Base-by-base conservation (phyloP, 2,797 vertebrate species). In the Aratinga solstitialis region DNA sequence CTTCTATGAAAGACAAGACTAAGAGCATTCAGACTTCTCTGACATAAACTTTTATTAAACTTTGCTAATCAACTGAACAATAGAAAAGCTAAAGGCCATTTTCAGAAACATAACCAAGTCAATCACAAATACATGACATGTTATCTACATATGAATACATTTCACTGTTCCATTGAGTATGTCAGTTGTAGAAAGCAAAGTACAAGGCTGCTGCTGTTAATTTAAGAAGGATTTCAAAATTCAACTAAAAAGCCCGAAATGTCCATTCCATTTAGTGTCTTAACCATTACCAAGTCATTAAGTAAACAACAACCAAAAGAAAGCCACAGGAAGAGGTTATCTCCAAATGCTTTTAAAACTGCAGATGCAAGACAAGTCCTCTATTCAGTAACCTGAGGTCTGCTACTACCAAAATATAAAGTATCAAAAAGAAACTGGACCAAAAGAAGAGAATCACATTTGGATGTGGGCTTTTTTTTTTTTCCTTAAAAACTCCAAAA, bases 201-300 rank as follows among this genome's bases (percentile, higher is more conserved):
- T 14, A 84, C 22, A 69, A 78, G 48, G 54, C 45, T 81, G 65
- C 58, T 78, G 40, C 27, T 50, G 61, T 43, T 90, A 83, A 81
- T 91, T 87, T 66, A 68, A 94, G 36, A 50, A 88, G 32, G 54
- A 87, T 92, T 95, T 91, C 8, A 93, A 91, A 96, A 89, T 59
- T 66, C 40, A 77, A 5, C 36, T 93, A 0, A 54, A 88, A 87
- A 38, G 27, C 38, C 23, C 63, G 53, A 68, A 88, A 72, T 2
- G 42, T 45, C 45, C 29, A 78, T 91, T 76, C 27, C 15, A 62
- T 69, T 83, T 50, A 90, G 38, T 29, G 40, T 56, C 50, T 84
- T 90, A 78, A 30, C 19, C 30, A 84, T 72, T 75, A 84, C 16
- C 42, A 66, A 89, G 42, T 45, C 85, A 78, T 13, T 84, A 87